Conservation (phyloP, 2,888 invertebrate genomes). For the Geotrupes spiniger region DNA sequence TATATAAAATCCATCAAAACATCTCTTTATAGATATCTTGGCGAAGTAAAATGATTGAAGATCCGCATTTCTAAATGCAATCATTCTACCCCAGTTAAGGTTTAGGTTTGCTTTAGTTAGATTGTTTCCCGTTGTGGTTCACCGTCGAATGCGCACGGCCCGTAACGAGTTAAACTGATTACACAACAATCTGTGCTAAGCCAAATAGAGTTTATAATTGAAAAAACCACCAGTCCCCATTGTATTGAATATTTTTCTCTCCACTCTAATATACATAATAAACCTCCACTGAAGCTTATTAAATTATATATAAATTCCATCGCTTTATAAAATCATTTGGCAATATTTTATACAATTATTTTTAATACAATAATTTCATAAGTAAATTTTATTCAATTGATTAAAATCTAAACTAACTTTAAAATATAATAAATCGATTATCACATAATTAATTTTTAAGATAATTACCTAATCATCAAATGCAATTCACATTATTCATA, state of each 20-base stretch:
- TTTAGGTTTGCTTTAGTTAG: constrained; percentile 53
- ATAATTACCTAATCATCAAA: too few relatives aligned
- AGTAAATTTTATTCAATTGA: too few relatives aligned
- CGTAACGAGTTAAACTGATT: constrained; percentile 53
- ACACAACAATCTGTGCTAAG: constrained; percentile 54
- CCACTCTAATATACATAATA: constrained; percentile 25
- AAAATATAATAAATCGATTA: too few relatives aligned
- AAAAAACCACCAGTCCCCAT: constrained; percentile 47
- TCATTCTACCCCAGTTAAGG: constrained; percentile 54
- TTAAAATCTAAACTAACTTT: too few relatives aligned
- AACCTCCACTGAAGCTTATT: constrained; percentile 10
- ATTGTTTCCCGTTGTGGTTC: constrained; percentile 51
- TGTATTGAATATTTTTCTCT: constrained; percentile 31
- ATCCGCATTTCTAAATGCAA: constrained; percentile 45
- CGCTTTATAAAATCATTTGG: neutral
- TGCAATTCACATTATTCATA: too few relatives aligned
- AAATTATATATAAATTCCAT: neutral
- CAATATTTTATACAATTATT: neutral
- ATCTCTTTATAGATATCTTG: constrained; percentile 21
- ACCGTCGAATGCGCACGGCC: constrained; percentile 51
- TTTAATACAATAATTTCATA: neutral
- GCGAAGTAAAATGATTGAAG: constrained; percentile 20
- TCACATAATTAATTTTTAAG: too few relatives aligned
- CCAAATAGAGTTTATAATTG: constrained; percentile 56
- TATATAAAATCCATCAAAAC: neutral